Base-by-base conservation (phyloP, 2,113 vertebrate species). In the Sander vitreus region DNA sequence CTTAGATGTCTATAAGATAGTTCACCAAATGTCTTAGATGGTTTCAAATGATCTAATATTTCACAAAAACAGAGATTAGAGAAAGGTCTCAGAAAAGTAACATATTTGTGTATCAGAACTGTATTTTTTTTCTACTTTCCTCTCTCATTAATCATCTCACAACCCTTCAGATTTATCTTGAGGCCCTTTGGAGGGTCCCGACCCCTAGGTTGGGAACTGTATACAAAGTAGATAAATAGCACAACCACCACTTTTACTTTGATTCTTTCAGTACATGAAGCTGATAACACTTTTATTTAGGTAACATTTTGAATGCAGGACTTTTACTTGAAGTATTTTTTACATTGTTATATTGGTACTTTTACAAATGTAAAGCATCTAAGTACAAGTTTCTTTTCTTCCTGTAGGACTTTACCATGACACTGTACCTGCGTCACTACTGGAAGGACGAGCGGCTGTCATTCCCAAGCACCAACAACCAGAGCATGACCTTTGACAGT, bases 401-500 rank as follows among this genome's bases (percentile, higher is more conserved):
- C 62, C 54, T 36, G 3, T 69, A 99, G 98, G 98, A 99, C 89
- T 99, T 99, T 48, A 99, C 98, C 25, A 99, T 99, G 98, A 99
- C 98, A 0, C 95, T 99, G 39, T 99, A 99, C 55, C 92, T 99
- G 81, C 94, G 98, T 80, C 98, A 99, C 88, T 99, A 99, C 93
- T 99, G 98, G 98, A 98, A 99, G 86, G 98, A 99, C 0, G 98
- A 98, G 92, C 95, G 98, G 15, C 85, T 99, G 76, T 95, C 98
- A 7, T 99, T 99, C 81, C 97, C 96, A 0, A 99, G 98, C 94
- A 96, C 95, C 87, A 99, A 97, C 93, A 99, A 99, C 92, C 97
- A 98, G 82, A 99, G 98, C 93, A 98, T 99, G 98, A 99, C 98
- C 2, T 99, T 99, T 4, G 98, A 99, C 13, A 97, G 98, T 65